A percentile compares a stretch with the other conserved stretches of the same genome.
Evolutionary conservation across 2,888 invertebrate species (phyloP).

Genomic region (Dasysyrphus albostriatus): DNA sequence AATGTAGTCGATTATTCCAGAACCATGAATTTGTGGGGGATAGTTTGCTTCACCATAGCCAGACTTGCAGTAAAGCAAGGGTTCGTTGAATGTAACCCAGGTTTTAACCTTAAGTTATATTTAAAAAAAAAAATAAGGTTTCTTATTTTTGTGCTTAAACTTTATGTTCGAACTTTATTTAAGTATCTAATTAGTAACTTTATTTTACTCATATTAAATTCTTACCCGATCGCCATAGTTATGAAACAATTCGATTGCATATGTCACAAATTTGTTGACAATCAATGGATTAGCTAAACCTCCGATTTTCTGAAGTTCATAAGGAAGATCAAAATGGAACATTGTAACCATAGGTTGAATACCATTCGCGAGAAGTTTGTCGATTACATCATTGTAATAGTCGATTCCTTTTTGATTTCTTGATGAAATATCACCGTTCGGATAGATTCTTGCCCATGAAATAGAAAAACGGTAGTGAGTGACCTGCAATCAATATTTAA

Average conservation of each 20-base stretch:
- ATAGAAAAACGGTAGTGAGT: conserved; percentile 86
- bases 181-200: too few relatives aligned
- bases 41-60: conserved; percentile 84
- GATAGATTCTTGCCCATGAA: conserved; percentile 87
- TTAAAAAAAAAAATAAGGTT: not conserved
- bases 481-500: conserved; percentile 69
- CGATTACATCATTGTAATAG: conserved; percentile 88
- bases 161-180: too few relatives aligned
- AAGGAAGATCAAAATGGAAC: conserved; percentile 86
- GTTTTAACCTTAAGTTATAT: conserved; percentile 41
- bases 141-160: not conserved
- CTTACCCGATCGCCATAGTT: conserved; percentile 84
- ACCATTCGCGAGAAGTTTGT: conserved; percentile 86
- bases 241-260: conserved; percentile 84
- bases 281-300: conserved; percentile 84
- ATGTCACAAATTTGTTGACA: conserved; percentile 84
- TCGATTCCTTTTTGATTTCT: conserved; percentile 79
- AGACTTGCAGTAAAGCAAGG: conserved; percentile 82
- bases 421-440: conserved; percentile 85
- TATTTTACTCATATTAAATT: not conserved
- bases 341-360: conserved; percentile 87
- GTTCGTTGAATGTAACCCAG: conserved; percentile 83
- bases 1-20: conserved; percentile 84
- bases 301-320: conserved; percentile 85
- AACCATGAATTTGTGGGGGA: conserved; percentile 82